A percentile compares a stretch with the other conserved stretches of the same genome.
Conservation (phyloP, 2,888 invertebrate genomes). For the Plebejus anna region DNA sequence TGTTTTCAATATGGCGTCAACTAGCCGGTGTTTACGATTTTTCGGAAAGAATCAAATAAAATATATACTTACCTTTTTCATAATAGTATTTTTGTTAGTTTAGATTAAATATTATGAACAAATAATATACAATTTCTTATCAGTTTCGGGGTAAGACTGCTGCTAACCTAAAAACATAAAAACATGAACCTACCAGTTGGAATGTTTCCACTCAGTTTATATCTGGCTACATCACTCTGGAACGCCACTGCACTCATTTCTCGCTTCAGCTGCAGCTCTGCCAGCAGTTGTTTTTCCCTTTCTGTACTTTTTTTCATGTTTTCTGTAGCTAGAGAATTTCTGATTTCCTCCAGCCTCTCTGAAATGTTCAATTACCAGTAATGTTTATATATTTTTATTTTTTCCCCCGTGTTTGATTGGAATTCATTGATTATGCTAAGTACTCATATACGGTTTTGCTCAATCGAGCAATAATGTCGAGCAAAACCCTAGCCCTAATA, state of each 20-base stretch:
- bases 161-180: not conserved
- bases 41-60: no score
- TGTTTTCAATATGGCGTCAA: no score
- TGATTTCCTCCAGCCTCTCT: conserved; percentile 62
- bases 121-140: no score
- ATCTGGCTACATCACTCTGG: conserved; percentile 63
- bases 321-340: conserved; percentile 57
- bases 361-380: conserved; percentile 39
- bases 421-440: no score
- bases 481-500: no score
- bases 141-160: no score
- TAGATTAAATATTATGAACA: no score
- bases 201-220: conserved; percentile 56
- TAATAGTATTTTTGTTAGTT: no score
- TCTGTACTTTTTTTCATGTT: conserved; percentile 53
- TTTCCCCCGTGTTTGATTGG: not conserved
- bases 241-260: conserved; percentile 63
- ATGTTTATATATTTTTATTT: not conserved
- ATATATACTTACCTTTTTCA: no score
- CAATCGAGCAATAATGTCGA: no score
- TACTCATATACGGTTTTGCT: no score
- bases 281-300: conserved; percentile 58
- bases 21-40: no score
- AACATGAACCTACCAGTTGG: conserved; percentile 45
- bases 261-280: conserved; percentile 56